Evolutionary conservation across 1,140 invertebrate species (phyloP).

Genomic region (Potamilus streckersoni): DNA sequence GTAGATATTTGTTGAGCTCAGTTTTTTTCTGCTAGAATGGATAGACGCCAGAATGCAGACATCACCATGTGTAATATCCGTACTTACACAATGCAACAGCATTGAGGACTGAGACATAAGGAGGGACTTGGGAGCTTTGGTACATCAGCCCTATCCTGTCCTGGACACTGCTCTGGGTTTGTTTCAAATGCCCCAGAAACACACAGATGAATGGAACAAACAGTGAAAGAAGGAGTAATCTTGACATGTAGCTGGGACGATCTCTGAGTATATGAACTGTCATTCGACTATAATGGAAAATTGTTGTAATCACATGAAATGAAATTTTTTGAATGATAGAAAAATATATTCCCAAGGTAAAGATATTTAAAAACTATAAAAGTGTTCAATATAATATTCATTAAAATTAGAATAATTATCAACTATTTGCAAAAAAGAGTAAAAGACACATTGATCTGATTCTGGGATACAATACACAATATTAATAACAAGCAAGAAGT

Average conservation of each 20-base stretch:
- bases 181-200: slow-evolving; percentile 50
- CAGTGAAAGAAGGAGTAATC: slow-evolving; percentile 45
- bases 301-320: background rate
- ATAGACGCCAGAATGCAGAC: background rate
- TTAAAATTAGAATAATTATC: no score
- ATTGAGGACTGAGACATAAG: slow-evolving; percentile 45
- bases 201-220: slow-evolving; percentile 55
- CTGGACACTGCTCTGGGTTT: slow-evolving; percentile 52
- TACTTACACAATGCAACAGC: slow-evolving; percentile 34
- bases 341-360: no score
- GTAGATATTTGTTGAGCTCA: background rate
- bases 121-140: slow-evolving; percentile 48
- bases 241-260: slow-evolving; percentile 44
- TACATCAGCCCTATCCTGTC: slow-evolving; percentile 54
- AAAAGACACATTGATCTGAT: no score
- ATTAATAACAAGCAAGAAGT: no score
- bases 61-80: background rate
- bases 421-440: no score
- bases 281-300: slow-evolving; percentile 50
- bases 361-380: no score
- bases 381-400: no score
- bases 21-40: background rate
- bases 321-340: no score
- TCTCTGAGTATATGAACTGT: slow-evolving; percentile 54
- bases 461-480: no score